Evolutionary conservation across 2,113 vertebrate species (phyloP).

Genomic region (Gopherus evgoodei): DNA sequence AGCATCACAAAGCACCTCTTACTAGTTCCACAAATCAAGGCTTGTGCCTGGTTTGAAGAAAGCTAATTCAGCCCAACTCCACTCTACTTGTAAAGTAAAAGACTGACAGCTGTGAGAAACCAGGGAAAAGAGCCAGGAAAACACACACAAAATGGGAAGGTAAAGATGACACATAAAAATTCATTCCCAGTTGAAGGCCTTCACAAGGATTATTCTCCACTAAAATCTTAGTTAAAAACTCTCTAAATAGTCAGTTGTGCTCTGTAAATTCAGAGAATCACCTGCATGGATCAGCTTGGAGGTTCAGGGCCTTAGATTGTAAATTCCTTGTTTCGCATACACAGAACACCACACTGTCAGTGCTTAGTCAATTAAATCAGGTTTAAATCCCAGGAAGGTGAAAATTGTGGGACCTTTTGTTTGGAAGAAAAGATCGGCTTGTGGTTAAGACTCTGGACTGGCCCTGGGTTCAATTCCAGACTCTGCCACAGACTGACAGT

Average conservation of each 20-base stretch:
- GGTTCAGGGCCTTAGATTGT: constrained; percentile 15
- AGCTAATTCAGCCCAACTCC: neutral
- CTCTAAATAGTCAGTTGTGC: neutral
- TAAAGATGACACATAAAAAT: neutral
- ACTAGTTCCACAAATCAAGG: constrained; percentile 33
- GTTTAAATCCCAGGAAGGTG: constrained; percentile 39
- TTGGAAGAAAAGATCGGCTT: constrained; percentile 14
- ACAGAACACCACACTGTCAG: neutral
- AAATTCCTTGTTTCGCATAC: constrained; percentile 14
- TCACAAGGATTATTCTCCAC: neutral
- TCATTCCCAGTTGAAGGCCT: neutral
- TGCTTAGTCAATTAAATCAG: constrained; percentile 59
- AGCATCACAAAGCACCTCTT: constrained; percentile 36
- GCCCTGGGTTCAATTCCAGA: neutral
- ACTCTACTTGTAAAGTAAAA: neutral
- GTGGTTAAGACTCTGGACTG: accelerated
- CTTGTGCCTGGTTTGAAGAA: neutral
- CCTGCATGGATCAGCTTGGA: constrained; percentile 50
- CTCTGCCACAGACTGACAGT: accelerated
- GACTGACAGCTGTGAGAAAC: neutral
- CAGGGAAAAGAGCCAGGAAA: neutral
- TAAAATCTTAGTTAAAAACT: constrained; percentile 14
- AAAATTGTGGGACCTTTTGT: constrained; percentile 19
- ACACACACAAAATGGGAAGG: neutral
- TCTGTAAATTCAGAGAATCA: constrained; percentile 30